Evolutionary conservation across 2,888 invertebrate species (phyloP), one percentile per base, ranked within the genome.

Genomic region (Pristionchus exspectatus): DNA sequence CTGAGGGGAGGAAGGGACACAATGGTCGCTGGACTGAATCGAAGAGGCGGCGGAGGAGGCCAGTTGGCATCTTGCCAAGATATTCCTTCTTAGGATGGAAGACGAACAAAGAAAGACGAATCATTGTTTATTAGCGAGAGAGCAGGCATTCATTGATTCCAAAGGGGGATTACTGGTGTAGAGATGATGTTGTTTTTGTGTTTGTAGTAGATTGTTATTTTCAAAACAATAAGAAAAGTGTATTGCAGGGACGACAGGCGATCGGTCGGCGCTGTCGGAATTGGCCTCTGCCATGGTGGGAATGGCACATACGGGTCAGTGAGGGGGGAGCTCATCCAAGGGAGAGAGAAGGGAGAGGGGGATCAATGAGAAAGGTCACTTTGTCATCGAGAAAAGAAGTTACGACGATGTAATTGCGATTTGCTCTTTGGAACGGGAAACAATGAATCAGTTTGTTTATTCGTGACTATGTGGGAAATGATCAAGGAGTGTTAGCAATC

Each of bases 261-360:
- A 56, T 16, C 88, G 38, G n/a, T 74, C 72, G 33, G 88, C 88
- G 12, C 59, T 88, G 56, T 54, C 74, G 16, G 88, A 88, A 56
- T 30, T 88, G 56, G 88, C 88, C 30, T 59, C 63, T 10, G 88
- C 88, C 50, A 88, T 88, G 88, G 88, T 88, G 44, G 88, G 88
- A 59, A 88, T 88, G 88, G 88, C 88, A 77, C 88, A 88, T 33
- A 88, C 88, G 44, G 87, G 87, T 87, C 50, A 66, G 87, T 66
- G 5, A 50, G 3, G 18, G 38, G 74, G 74, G 18, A 38, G 33
- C 1, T 85, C 54, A 81, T n/a, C 44, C 44, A 50, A 27, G 21
- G 14, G 50, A 50, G 24, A 21, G n/a, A 21, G 44, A 16, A 16
- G 12, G 27, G 81, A 77, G n/a, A 77, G 2, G 21, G 18, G 4